phyloP scores from a whole-genome alignment of 2,113 vertebrate genomes.

The Equus quagga region DNA sequence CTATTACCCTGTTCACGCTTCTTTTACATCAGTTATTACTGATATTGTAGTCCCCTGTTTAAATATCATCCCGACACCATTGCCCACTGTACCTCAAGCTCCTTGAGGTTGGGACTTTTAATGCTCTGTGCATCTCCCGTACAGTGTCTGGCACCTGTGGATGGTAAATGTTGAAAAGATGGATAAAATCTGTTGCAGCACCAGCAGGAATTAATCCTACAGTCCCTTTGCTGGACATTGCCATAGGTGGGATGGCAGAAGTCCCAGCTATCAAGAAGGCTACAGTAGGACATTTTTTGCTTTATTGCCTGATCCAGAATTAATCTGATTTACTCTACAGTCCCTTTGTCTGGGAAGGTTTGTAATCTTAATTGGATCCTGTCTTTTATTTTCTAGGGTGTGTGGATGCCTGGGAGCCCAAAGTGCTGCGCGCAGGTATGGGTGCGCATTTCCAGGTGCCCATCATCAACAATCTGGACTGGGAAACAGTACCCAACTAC shows the following conservation, averaged over 20 bases:
- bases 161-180: too few species aligned
- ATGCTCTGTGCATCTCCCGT: not conserved
- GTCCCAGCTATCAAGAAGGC: not conserved
- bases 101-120: not conserved
- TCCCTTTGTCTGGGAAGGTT: not conserved
- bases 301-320: conserved; percentile 18
- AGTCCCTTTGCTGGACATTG: rapidly evolving
- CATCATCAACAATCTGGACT: conserved; percentile 89
- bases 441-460: conserved; percentile 97
- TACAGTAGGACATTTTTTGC: not conserved
- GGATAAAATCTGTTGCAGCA: not conserved
- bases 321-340: not conserved
- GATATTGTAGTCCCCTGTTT: not conserved
- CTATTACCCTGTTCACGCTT: not conserved
- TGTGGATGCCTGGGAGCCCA: conserved; percentile 97
- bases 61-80: not conserved
- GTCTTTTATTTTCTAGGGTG: conserved; percentile 89
- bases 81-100: not conserved
- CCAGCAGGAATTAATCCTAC: not conserved
- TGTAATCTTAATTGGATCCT: not conserved
- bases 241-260: rapidly evolving
- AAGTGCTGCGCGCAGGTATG: conserved; percentile 97
- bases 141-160: not conserved
- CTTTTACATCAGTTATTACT: not conserved
- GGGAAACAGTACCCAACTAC: conserved; percentile 88